Conservation (phyloP, 2,113 vertebrate genomes). For the Microcebus jonahi region DNA sequence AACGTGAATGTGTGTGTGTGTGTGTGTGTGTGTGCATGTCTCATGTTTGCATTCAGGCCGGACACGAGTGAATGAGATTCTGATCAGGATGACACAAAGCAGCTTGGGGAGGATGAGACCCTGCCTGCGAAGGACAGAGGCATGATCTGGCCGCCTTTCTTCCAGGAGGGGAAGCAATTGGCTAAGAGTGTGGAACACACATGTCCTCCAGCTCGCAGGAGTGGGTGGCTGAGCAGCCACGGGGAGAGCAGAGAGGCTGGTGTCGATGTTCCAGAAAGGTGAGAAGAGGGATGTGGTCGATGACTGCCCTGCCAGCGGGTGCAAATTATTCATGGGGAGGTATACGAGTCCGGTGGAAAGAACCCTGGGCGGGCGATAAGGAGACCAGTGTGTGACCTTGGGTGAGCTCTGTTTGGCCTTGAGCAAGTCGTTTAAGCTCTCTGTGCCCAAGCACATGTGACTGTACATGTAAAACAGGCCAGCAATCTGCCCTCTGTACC, state of each 20-base stretch:
- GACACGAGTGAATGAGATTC: neutral
- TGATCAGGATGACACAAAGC: neutral
- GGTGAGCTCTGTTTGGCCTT: neutral
- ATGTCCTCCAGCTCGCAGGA: neutral
- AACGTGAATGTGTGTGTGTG: neutral
- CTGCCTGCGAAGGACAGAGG: neutral
- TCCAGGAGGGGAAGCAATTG: neutral
- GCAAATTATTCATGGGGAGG: conserved; percentile 67
- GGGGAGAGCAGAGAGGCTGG: neutral
- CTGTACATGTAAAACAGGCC: neutral
- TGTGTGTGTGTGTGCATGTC: neutral
- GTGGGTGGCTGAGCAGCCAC: neutral
- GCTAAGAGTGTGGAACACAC: neutral
- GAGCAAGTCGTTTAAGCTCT: neutral
- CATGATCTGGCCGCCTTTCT: neutral
- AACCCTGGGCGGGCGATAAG: neutral
- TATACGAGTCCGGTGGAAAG: neutral
- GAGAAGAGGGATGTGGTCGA: conserved; percentile 8
- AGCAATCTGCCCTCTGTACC: rapidly evolving
- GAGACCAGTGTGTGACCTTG: neutral
- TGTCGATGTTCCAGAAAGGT: conserved; percentile 4
- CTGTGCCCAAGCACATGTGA: neutral
- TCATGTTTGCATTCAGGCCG: neutral
- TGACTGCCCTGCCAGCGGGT: neutral
- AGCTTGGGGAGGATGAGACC: neutral